Conservation (phyloP, 2,888 invertebrate species). For the Resseliella maxima region DNA sequence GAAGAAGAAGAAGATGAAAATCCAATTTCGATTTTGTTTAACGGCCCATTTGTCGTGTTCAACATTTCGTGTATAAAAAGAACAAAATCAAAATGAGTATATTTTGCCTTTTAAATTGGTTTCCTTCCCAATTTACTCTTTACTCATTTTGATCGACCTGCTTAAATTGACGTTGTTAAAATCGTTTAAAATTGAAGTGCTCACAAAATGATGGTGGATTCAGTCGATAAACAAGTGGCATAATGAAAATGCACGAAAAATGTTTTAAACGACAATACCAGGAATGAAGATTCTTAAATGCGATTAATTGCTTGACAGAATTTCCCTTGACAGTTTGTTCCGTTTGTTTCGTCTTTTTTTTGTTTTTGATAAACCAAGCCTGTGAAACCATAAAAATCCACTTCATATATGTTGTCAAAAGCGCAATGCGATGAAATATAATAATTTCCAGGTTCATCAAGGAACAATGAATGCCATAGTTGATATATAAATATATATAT, state of each 20-base stretch:
- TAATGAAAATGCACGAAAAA: not conserved
- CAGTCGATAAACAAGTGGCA: not conserved
- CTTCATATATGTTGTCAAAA: not conserved
- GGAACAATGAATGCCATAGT: slow-evolving; percentile 35
- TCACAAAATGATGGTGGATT: not conserved
- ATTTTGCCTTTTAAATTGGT: not conserved
- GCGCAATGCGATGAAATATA: not conserved
- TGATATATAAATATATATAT: too few relatives aligned
- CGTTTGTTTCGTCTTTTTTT: not conserved
- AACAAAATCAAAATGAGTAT: not conserved
- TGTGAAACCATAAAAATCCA: not conserved
- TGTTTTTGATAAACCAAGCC: not conserved
- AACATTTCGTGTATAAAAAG: not conserved
- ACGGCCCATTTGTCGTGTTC: not conserved
- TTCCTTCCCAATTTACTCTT: not conserved
- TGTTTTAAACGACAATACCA: not conserved
- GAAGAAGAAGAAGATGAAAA: too few relatives aligned
- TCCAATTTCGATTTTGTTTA: not conserved
- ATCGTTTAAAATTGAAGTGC: not conserved
- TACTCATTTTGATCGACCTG: not conserved
- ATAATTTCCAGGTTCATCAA: not conserved
- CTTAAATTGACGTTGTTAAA: not conserved
- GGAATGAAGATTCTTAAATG: slow-evolving; percentile 8
- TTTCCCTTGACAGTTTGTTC: not conserved
- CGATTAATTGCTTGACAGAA: slow-evolving; percentile 16